Base-by-base conservation (phyloP, 2,888 invertebrate genomes). In the Melanargia galathea region DNA sequence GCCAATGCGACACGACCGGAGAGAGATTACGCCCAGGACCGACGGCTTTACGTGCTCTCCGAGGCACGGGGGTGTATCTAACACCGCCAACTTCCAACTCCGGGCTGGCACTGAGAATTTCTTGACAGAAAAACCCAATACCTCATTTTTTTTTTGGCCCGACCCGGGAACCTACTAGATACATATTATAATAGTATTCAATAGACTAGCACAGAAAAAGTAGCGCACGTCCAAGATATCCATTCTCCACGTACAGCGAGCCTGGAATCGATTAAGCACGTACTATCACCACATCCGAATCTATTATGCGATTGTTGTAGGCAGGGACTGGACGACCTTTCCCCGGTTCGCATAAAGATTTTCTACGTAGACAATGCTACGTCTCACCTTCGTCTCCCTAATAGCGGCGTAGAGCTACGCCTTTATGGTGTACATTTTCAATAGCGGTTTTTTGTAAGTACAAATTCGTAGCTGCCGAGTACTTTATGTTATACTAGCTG, bases 261-360 rank as follows among this genome's bases (percentile, higher is more conserved):
- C 30, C 51, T 51, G 30, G 5, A 33, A 51, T 30, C 51, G 54
- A 54, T 38, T 54, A 54, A 54, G 54, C 38, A 54, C 20, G 54
- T 54, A 40, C 38, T 56, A 43, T 43, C 43, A 18, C 45, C 46
- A 46, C 57, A 57, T 46, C 45, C 30, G 57, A 57, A 46, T 57
- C 57, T 46, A 46, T 57, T 33, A 57, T 57, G 57, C 57, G 45
- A 57, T 57, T 57, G 46, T 20, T 33, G 51, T 18, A 51, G 43
- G 57, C 33, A 33, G 45, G 45, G 57, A 33, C 57, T 46, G 46
- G 45, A 57, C 57, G 57, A 57, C 57, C 46, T 57, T 46, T 57
- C 46, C 33, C 30, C 57, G 57, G 57, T 33, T 46, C 57, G 46
- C 40, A 57, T 57, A 46, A 45, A 57, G 26, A 57, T 57, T 45